Base-by-base conservation (phyloP, 2,113 vertebrate genomes). In the Kobus ellipsiprymnus region DNA sequence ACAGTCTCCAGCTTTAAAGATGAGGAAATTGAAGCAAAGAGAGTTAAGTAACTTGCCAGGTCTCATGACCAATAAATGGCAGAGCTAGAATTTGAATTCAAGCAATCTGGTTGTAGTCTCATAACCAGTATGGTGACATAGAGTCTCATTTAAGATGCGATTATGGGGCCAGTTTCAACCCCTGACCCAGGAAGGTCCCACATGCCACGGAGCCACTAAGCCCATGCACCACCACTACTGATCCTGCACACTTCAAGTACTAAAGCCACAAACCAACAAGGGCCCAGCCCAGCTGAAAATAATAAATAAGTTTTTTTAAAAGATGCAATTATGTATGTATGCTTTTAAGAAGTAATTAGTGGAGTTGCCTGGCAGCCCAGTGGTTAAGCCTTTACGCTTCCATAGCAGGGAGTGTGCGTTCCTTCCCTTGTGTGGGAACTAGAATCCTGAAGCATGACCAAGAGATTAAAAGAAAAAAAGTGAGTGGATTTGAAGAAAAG, bases 291-390 rank as follows among this genome's bases (percentile, higher is more conserved):
- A 74, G 71, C 71, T 74, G 71, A 74, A 74, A 74, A 44, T 77
- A 77, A 77, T 77, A 25, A 44, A 77, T 44, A 77, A 44, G 25
- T 13, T 40, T 74, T 44, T 25, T 1, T 2, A 25, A 71, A 74
- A 77, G 36, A 27, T 77, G 71, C 71, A 27, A 74, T 27, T 27
- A 27, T 27, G 36, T 25, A 44, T 44, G 36, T 77, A 77, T 27
- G 36, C 14, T 77, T 77, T 77, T 44, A 77, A 27, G 23, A 44
- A 74, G 36, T 44, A 40, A 13, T 40, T 44, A 77, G 71, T 1
- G 23, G 12, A 14, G 36, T 74, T 74, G 21, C 5, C 36, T 44
- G 71, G 71, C 0, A 0, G 36, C 44, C 11, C 71, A 44, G 71
- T 27, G 71, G 71, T 77, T 14, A 40, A 74, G 36, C 36, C 36